Conservation (phyloP, 2,797 vertebrate genomes). For the Acipenser oxyrinchus region DNA sequence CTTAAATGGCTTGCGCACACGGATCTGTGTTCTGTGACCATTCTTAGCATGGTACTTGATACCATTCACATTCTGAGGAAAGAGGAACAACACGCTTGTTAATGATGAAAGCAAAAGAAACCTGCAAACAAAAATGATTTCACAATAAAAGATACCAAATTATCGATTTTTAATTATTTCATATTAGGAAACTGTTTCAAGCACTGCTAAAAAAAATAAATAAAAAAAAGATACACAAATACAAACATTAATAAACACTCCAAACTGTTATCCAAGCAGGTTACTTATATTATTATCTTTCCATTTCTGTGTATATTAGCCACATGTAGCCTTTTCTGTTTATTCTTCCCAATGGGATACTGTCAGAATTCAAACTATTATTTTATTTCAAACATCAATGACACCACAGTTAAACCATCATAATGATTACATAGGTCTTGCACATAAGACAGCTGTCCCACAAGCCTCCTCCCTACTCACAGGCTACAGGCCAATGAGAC, state of each 20-base stretch:
- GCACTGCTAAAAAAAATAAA: not conserved
- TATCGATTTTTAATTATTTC: not conserved
- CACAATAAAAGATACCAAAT: too few relatives aligned
- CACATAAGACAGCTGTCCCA: not conserved
- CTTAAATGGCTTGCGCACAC: constrained; percentile 95
- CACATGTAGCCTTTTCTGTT: too few relatives aligned
- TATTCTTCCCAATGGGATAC: too few relatives aligned
- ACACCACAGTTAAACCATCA: not conserved
- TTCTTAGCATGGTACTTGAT: constrained; percentile 99
- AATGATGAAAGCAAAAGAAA: not conserved
- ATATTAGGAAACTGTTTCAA: not conserved
- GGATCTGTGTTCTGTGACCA: constrained; percentile 94
- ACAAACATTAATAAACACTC: too few relatives aligned
- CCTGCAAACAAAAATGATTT: too few relatives aligned
- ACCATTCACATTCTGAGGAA: constrained; percentile 89
- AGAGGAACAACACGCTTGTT: constrained; percentile 1
- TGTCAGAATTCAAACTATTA: too few relatives aligned
- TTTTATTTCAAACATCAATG: not conserved
- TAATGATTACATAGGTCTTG: not conserved
- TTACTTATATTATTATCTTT: too few relatives aligned
- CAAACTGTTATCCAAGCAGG: too few relatives aligned
- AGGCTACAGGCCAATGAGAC: not conserved
- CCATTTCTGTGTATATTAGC: too few relatives aligned
- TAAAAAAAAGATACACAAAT: too few relatives aligned
- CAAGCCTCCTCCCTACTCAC: not conserved